Evolutionary conservation across 2,797 vertebrate species (phyloP).

Genomic region (Chanos chanos): DNA sequence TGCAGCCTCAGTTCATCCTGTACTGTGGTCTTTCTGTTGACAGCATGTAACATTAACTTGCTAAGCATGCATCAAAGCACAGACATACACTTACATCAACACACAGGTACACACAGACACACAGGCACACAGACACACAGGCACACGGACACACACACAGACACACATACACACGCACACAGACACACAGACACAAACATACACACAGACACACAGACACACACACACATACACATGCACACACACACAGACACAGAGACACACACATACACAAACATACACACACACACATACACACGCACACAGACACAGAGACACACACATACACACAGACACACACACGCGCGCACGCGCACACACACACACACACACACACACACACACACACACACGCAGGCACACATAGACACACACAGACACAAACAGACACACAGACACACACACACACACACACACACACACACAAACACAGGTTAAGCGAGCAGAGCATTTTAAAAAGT

Average conservation of each 20-base stretch:
- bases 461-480: too few relatives aligned
- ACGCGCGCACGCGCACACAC: neutral
- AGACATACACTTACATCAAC: neutral
- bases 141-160: conserved; percentile 10
- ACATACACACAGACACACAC: too few relatives aligned
- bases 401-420: too few relatives aligned
- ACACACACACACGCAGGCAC: too few relatives aligned
- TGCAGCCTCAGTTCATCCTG: too few relatives aligned
- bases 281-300: conserved; percentile 43
- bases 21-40: too few relatives aligned
- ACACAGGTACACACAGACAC: neutral
- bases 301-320: conserved; percentile 18
- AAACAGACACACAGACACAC: too few relatives aligned
- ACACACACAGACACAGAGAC: conserved; percentile 21
- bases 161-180: conserved; percentile 1
- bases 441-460: too few relatives aligned
- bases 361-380: neutral
- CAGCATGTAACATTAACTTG: too few relatives aligned
- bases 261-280: conserved; percentile 35
- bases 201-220: conserved; percentile 9
- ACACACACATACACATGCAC: neutral
- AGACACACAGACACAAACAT: too few relatives aligned
- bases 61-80: too few relatives aligned
- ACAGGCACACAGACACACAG: conserved; percentile 27
- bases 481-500: neutral